Conservation (phyloP, 2,113 vertebrate species). For the Pristiophorus japonicus region DNA sequence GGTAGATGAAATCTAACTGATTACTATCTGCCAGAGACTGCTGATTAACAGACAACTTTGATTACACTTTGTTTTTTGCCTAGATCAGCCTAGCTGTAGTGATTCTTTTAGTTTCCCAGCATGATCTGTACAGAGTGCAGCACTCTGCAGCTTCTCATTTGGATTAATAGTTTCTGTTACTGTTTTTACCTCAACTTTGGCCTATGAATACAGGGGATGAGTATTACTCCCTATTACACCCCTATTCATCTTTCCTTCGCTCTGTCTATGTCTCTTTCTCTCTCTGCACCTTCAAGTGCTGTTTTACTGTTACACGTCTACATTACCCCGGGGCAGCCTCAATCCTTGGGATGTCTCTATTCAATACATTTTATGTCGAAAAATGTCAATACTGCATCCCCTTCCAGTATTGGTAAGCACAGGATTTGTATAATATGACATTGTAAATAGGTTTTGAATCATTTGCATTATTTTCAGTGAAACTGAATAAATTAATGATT, state of each 20-base stretch:
- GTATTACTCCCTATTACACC: background rate
- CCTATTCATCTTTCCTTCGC: background rate
- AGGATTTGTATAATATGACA: background rate
- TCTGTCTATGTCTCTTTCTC: background rate
- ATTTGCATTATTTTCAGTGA: background rate
- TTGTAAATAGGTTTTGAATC: background rate
- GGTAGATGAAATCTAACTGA: background rate
- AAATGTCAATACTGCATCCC: background rate
- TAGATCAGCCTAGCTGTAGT: background rate
- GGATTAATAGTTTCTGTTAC: background rate
- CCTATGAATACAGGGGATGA: background rate
- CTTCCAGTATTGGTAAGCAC: background rate
- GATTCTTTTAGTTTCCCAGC: background rate
- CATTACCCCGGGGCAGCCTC: background rate
- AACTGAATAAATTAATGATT: background rate
- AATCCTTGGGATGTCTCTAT: background rate
- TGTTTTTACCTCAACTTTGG: background rate
- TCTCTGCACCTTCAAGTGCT: background rate
- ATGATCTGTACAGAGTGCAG: background rate
- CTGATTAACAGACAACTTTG: background rate
- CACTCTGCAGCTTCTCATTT: background rate
- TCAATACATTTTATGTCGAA: background rate
- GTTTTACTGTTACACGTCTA: background rate
- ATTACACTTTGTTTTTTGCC: background rate
- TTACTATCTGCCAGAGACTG: background rate